Evolutionary conservation across 30 jellyfish, hydroid and myxozoan species (phyloP).

Genomic region (Hydra vulgaris): DNA sequence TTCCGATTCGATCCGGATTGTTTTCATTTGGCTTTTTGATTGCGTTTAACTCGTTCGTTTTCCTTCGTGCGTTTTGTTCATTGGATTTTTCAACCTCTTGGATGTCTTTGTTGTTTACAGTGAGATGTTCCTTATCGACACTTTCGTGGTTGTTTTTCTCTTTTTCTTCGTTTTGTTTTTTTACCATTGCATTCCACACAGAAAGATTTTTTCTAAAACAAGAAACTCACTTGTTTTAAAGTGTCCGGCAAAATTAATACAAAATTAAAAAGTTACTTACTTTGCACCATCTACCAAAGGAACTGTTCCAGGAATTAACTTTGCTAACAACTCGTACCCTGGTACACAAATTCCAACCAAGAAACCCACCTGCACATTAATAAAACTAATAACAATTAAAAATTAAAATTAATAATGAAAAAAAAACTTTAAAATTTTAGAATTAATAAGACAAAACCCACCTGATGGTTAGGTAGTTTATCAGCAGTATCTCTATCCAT

Average conservation of each 20-base stretch:
- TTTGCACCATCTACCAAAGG: conserved; percentile 87
- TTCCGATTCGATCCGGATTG: too few species aligned
- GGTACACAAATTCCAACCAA: conserved; percentile 92
- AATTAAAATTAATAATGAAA: not conserved
- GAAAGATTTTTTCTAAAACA: conserved; percentile 55
- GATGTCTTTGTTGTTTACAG: not conserved
- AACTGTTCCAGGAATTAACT: conserved; percentile 59
- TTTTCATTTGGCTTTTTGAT: not conserved
- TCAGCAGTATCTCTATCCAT: conserved; percentile 97
- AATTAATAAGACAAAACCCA: not conserved
- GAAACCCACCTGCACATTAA: conserved; percentile 69
- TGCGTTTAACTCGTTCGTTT: not conserved
- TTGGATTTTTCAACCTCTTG: not conserved
- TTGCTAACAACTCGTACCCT: conserved; percentile 58
- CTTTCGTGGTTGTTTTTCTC: conserved; percentile 1
- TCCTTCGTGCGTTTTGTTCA: not conserved
- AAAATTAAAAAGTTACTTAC: too few species aligned
- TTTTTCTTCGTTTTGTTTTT: conserved; percentile 44
- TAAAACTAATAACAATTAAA: too few species aligned
- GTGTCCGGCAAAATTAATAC: not conserved
- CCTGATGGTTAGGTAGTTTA: conserved; percentile 93
- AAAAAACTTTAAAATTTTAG: too few species aligned
- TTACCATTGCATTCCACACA: conserved; percentile 67
- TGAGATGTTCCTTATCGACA: not conserved
- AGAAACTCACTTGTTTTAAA: not conserved